A percentile compares a stretch with the other conserved stretches of the same genome.
These are phyloP conservation scores for Mycteria americana DNA, from an alignment of 2,797 vertebrate genomes.

Conservation along the genomic window DNA sequence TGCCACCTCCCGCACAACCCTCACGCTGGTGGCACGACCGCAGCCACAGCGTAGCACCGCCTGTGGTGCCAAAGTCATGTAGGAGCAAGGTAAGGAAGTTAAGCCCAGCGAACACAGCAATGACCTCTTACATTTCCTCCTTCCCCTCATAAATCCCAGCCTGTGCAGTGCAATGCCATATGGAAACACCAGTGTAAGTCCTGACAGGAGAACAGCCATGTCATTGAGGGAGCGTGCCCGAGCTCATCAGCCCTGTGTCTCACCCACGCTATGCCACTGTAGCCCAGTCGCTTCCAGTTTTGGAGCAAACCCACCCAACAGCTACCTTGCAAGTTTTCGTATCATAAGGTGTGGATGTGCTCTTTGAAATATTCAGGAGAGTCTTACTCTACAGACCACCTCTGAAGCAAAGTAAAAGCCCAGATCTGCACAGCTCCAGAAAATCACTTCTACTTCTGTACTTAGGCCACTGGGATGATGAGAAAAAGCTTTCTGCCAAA, in stretches of 20 bases:
- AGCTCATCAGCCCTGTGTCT: background rate
- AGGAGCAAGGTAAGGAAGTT: background rate
- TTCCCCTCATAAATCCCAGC: background rate
- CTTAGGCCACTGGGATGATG: background rate
- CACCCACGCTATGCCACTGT: background rate
- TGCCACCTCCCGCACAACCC: accelerated
- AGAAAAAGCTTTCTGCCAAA: background rate
- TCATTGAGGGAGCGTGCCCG: background rate
- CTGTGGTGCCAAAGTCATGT: accelerated
- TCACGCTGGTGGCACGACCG: accelerated
- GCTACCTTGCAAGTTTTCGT: background rate
- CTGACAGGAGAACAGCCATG: background rate
- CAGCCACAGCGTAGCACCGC: accelerated
- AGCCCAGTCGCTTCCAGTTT: background rate
- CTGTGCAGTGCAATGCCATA: background rate
- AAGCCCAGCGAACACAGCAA: accelerated
- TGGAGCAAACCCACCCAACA: background rate
- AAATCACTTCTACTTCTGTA: background rate
- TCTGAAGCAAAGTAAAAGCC: background rate
- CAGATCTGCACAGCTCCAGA: background rate
- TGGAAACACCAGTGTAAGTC: background rate
- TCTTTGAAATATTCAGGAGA: background rate
- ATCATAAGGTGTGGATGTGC: background rate
- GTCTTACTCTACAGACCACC: background rate
- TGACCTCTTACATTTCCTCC: background rate